phyloP scores from a whole-genome alignment of 2,113 vertebrate genomes.

The Scortum barcoo region DNA sequence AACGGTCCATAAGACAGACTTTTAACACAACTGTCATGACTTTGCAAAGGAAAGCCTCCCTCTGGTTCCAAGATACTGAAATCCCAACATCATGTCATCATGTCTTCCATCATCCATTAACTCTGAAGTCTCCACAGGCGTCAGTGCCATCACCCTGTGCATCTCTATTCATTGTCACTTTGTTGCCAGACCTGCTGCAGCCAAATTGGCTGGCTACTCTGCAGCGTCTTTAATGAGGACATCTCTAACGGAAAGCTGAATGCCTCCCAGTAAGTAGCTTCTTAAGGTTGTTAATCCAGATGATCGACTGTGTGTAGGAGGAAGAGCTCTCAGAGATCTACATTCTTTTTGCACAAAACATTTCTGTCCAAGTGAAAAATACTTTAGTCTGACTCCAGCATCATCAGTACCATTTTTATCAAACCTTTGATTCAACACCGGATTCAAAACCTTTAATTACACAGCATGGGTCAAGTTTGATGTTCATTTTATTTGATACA shows the following conservation, averaged over 20 bases:
- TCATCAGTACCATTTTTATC: not conserved
- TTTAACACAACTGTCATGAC: constrained; percentile 12
- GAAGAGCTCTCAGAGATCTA: constrained; percentile 2
- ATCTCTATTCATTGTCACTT: constrained; percentile 39
- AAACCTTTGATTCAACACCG: not conserved
- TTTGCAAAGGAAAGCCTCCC: constrained; percentile 28
- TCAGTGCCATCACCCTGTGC: constrained; percentile 5
- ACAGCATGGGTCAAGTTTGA: too few relatives aligned
- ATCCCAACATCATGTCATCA: constrained; percentile 38
- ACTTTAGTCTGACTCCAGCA: not conserved
- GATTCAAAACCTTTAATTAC: too few relatives aligned
- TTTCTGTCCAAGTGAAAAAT: not conserved
- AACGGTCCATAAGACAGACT: constrained; percentile 24
- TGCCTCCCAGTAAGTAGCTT: constrained; percentile 40
- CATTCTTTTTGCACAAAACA: not conserved
- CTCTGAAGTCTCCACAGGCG: constrained; percentile 45
- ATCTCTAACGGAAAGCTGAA: constrained; percentile 31
- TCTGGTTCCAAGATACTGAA: constrained; percentile 17
- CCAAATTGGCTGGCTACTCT: constrained; percentile 49
- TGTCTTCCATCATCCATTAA: constrained; percentile 39
- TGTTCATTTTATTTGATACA: too few relatives aligned
- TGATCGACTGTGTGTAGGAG: constrained; percentile 1
- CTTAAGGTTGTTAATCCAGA: constrained; percentile 55
- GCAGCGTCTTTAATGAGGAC: constrained; percentile 49
- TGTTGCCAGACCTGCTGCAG: constrained; percentile 50